phyloP scores from a whole-genome alignment of 2,797 vertebrate genomes.

The Hippocampus kuda region DNA sequence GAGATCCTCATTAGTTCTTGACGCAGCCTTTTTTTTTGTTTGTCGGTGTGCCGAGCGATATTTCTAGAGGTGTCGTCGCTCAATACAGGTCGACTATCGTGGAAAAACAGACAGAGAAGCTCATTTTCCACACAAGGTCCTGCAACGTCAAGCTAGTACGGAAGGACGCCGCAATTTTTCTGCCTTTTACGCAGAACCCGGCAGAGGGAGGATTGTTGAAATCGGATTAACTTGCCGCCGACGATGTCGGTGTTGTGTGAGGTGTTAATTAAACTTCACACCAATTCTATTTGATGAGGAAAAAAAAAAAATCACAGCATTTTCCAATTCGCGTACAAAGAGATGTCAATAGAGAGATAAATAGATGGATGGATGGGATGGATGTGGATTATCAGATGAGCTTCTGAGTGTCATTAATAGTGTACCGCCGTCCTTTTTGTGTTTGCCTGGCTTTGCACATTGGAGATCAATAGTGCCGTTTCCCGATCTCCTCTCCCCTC shows the following conservation, averaged over 20 bases:
- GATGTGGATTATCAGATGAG: conserved; percentile 47
- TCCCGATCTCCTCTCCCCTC: conserved; percentile 51
- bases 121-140: not conserved
- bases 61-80: not conserved
- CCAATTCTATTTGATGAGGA: not conserved
- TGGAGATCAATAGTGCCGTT: conserved; percentile 67
- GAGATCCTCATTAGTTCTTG: not conserved
- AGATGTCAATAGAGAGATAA: too few relatives aligned
- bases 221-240: too few relatives aligned
- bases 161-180: too few relatives aligned
- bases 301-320: too few relatives aligned
- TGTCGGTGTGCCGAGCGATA: not conserved
- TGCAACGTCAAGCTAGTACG: too few relatives aligned
- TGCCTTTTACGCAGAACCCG: too few relatives aligned
- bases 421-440: conserved; percentile 65
- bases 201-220: too few relatives aligned
- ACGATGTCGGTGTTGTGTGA: not conserved
- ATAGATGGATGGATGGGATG: conserved; percentile 35
- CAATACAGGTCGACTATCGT: not conserved
- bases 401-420: conserved; percentile 61
- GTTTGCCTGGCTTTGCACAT: conserved; percentile 74
- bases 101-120: not conserved
- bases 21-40: not conserved
- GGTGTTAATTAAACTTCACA: not conserved
- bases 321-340: too few relatives aligned